Percentiles rank a stretch among this genome's conserved stretches.
phyloP scores from a whole-genome alignment of 2,888 invertebrate species.

The Prionchulus punctatus region DNA sequence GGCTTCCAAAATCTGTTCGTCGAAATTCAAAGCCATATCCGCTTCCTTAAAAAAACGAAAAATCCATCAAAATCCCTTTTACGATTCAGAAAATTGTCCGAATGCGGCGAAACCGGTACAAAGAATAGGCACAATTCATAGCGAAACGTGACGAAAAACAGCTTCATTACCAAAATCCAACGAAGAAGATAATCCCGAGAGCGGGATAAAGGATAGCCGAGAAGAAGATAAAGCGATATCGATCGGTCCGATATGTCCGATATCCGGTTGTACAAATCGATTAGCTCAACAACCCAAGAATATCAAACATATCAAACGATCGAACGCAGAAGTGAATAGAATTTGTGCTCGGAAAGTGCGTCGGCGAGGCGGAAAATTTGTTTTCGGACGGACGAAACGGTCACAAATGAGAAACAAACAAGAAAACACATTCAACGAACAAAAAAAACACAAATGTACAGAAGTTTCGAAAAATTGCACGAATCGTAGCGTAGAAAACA shows the following conservation, averaged over 20 bases:
- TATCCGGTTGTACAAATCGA: conserved; percentile 92
- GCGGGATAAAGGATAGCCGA: neutral
- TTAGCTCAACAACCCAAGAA: conserved; percentile 84
- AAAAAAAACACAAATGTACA: too few species aligned
- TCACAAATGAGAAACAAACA: too few species aligned
- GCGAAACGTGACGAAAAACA: neutral
- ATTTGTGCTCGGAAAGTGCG: too few species aligned
- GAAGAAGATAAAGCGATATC: neutral
- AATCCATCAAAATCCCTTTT: too few species aligned
- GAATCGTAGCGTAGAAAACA: conserved; percentile 4
- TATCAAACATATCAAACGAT: conserved; percentile 99
- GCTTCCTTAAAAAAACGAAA: conserved; percentile 48
- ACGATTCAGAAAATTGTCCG: too few species aligned
- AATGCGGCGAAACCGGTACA: too few species aligned
- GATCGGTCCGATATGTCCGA: conserved; percentile 71
- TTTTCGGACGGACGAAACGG: too few species aligned
- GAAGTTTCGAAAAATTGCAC: too few species aligned
- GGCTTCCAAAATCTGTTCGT: conserved; percentile 95
- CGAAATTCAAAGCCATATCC: conserved; percentile 86
- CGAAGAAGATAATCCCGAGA: too few species aligned
- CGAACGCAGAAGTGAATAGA: conserved; percentile 1
- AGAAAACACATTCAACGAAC: too few species aligned
- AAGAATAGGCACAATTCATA: neutral
- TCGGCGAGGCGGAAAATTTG: too few species aligned
- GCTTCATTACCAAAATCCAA: too few species aligned